Base-by-base conservation (phyloP, 2,888 invertebrate species). In the Chymomyza procnemis region DNA sequence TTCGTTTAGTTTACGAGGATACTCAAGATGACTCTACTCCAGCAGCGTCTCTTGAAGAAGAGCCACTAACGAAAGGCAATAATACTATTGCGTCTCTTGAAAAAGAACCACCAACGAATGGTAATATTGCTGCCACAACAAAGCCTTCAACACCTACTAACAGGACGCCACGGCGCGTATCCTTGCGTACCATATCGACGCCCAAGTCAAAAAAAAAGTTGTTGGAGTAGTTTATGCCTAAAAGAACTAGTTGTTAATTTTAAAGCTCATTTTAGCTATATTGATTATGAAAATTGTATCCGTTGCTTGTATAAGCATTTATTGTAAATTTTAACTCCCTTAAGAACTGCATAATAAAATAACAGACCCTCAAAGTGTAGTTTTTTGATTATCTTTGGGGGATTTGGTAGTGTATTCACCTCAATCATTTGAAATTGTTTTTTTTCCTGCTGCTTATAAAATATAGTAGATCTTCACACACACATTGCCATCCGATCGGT, bases 181-280 rank as follows among this genome's bases (percentile, higher is more conserved):
- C 93, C 73, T 93, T 96, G 65, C 95, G 95, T 22, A 96, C 96
- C 1, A 90, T 96, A 47, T 95, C 96, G 3, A 96, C 96, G 84
- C 96, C 96, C 56, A 96, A 95, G 89, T 93, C 93, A 69, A 92
- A 92, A 80, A 95, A 94, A 86, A 93, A 93, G 79, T 72, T 88
- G 18, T 60, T 84, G 57, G 78, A 80, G 57, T 85, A 80, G 67
- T 80, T 64, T 56, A 56, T 21, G 12, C 9, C 34, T 12, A 12
- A 41, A n/a, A n/a, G n/a, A n/a, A 41, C 3, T 41, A 41, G 34
- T 12, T 41, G 3, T 41, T 12, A 41, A 41, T 41, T 41, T 30
- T 12, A 41, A 9, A 41, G 12, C 34, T 41, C 12, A 41, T 12
- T 3, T 41, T 2, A 41, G 34, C 34, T 34, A 34, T 4, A 41